A percentile compares a stretch with the other conserved stretches of the same genome.
These are phyloP conservation scores for Drosophila peninsularis DNA, from an alignment of 2,888 invertebrate genomes.

Conservation along the genomic window DNA sequence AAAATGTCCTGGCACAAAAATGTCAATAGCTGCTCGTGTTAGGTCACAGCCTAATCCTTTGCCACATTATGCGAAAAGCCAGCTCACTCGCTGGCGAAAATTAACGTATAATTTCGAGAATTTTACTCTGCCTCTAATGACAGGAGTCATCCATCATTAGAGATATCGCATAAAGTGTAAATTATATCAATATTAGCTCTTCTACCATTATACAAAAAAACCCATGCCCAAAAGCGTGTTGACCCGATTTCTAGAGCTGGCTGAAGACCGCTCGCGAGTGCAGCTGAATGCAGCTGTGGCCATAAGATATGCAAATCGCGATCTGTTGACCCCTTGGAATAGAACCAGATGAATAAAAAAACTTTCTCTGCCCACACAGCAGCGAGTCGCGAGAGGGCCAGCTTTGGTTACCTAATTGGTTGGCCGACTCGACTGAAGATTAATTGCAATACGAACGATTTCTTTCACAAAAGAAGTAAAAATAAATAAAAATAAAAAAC, in stretches of 20 bases:
- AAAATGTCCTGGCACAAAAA: constrained; percentile 56
- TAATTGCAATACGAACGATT: constrained; percentile 70
- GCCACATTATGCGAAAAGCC: constrained; percentile 6
- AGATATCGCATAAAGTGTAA: too few relatives aligned
- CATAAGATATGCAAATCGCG: constrained; percentile 62
- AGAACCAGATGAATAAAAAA: constrained; percentile 56
- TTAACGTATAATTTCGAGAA: neutral
- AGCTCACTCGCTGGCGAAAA: neutral
- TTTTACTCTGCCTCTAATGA: neutral
- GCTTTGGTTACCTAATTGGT: constrained; percentile 64
- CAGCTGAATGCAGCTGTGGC: constrained; percentile 38
- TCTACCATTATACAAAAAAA: too few relatives aligned
- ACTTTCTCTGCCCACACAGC: constrained; percentile 59
- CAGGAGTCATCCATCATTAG: neutral
- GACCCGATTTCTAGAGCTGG: constrained; percentile 54
- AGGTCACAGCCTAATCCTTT: constrained; percentile 52
- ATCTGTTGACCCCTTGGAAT: constrained; percentile 53
- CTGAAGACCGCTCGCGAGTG: constrained; percentile 24
- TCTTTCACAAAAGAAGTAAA: constrained; percentile 32
- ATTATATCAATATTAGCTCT: neutral
- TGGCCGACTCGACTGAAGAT: constrained; percentile 50
- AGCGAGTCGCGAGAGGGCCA: constrained; percentile 11
- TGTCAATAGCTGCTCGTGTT: constrained; percentile 51
- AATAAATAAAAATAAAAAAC: neutral
- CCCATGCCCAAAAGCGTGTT: constrained; percentile 6